These are phyloP conservation scores for Agonopterix arenella DNA, from an alignment of 2,888 invertebrate genomes.

Conservation along the genomic window DNA sequence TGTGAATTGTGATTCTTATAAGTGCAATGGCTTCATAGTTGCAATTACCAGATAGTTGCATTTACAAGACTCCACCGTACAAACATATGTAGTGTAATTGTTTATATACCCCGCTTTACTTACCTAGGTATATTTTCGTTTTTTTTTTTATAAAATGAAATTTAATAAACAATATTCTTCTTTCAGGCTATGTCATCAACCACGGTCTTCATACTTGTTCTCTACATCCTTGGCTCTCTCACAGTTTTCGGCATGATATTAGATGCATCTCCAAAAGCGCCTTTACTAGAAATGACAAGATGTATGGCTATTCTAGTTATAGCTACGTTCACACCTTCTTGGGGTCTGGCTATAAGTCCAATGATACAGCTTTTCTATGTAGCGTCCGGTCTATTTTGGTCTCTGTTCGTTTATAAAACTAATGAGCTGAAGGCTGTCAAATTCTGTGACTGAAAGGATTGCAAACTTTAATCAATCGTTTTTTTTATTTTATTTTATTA, in stretches of 20 bases:
- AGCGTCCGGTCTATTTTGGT: conserved; percentile 72
- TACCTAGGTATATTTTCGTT: too few species aligned
- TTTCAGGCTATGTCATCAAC: conserved; percentile 71
- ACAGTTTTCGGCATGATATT: conserved; percentile 81
- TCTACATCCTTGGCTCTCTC: conserved; percentile 78
- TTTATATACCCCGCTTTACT: too few species aligned
- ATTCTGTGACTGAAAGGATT: conserved; percentile 10
- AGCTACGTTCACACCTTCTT: conserved; percentile 30
- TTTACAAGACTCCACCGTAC: too few species aligned
- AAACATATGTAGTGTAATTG: too few species aligned
- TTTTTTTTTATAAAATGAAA: too few species aligned
- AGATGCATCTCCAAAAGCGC: conserved; percentile 77
- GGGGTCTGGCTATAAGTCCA: conserved; percentile 31
- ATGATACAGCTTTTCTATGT: conserved; percentile 63
- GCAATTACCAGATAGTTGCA: too few species aligned
- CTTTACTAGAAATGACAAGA: conserved; percentile 75
- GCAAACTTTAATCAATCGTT: neutral
- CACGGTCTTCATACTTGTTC: conserved; percentile 63
- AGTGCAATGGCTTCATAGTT: too few species aligned
- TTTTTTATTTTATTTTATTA: neutral
- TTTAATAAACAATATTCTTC: conserved; percentile 4
- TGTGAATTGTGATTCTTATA: too few species aligned
- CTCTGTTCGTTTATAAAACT: conserved; percentile 64
- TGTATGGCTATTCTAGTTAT: conserved; percentile 67
- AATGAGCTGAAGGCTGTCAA: conserved; percentile 54